phyloP scores from a whole-genome alignment of 2,113 vertebrate species.

The Sigmodon hispidus region DNA sequence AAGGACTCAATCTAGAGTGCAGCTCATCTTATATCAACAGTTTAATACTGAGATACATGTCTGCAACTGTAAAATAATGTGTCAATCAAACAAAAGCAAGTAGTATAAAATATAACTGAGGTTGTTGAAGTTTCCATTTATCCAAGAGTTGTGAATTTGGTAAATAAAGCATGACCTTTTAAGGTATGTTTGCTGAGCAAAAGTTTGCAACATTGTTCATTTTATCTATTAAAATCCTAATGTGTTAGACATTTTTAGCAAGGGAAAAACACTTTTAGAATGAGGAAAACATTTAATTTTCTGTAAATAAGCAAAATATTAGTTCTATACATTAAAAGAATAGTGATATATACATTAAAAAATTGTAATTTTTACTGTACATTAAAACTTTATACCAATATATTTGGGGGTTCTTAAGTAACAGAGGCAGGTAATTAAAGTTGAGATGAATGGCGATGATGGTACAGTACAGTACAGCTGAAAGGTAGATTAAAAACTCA shows the following conservation, averaged over 20 bases:
- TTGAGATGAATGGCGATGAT: not conserved
- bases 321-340: slow-evolving; percentile 31
- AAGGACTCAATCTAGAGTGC: not conserved
- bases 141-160: slow-evolving; percentile 12
- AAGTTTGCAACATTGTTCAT: slow-evolving; percentile 50
- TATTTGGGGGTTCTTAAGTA: not conserved
- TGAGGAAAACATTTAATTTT: slow-evolving; percentile 76
- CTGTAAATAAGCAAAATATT: slow-evolving; percentile 57
- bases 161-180: slow-evolving; percentile 58
- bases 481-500: not conserved
- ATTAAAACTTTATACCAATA: not conserved
- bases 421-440: not conserved
- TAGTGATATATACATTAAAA: slow-evolving; percentile 7
- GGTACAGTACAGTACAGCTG: too few relatives aligned
- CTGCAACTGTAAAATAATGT: not conserved
- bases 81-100: slow-evolving; percentile 14
- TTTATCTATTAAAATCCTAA: slow-evolving; percentile 60
- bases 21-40: not conserved
- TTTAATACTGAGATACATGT: not conserved
- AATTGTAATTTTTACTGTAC: not conserved
- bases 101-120: not conserved
- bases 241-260: slow-evolving; percentile 67
- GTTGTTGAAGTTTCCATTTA: not conserved
- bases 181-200: slow-evolving; percentile 50
- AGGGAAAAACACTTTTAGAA: slow-evolving; percentile 69